Evolutionary conservation across 30 jellyfish, hydroid and myxozoan species (phyloP), one percentile per base, ranked within the genome.

Genomic region (Hydractinia symbiolongicarpus): DNA sequence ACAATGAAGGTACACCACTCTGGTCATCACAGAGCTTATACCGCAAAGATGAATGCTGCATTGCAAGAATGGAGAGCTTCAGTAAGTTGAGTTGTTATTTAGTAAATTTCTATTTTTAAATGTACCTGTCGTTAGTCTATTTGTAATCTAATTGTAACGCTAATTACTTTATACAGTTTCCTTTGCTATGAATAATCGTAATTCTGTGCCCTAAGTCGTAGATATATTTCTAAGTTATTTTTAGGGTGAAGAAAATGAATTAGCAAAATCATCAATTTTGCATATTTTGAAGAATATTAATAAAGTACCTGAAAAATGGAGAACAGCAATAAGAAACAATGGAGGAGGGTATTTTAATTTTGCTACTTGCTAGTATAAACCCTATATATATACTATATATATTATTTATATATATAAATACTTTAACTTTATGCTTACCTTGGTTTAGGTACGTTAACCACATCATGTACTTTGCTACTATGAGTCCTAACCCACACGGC

Each of bases 21-120:
- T 8, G 97, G 97, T 54, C 97, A 90, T 55, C 97, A 90, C 66
- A 88, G 85, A 21, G 92, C 95, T 57, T 90, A 90, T 87, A 84
- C 95, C 5, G 79, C 79, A 6, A 90, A 90, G 83, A 84, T 90
- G 94, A 90, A 90, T 56, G 80, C 88, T 10, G 97, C 97, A 7
- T 79, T 90, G 91, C 75, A 81, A 14, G 95, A 85, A 64, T 90
- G 97, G 97, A 81, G 91, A 70, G 87, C 68, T 17, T 90, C 97
- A 77, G 96, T 89, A 75, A 79, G 88, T 75, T 9, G 58, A 2
- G 66, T 58, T 21, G 49, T 53, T 50, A 6, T 61, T 79, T 16
- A 8, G 20, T 67, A 21, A 21, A 60, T 60, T 9, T 58, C 16
- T 4, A 16, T 61, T 8, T 78, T 55, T 6, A 16, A 9, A 6